Base-by-base conservation (phyloP, 1,140 invertebrate species). In the Druon quercuslanigerum region DNA sequence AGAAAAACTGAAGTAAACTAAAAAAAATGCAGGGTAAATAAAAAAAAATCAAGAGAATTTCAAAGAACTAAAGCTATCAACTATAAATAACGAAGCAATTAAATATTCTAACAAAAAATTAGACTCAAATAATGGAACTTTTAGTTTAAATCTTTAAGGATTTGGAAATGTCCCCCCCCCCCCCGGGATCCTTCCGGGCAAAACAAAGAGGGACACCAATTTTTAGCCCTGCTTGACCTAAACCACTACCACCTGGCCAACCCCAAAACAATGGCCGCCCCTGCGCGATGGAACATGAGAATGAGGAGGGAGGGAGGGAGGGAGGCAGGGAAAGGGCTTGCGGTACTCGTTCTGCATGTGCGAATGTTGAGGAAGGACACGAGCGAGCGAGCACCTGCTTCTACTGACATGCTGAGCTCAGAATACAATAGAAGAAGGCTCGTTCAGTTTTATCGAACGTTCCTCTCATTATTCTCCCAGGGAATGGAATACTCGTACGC, bases 321-420 rank as follows among this genome's bases (percentile, higher is more conserved):
- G 33, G 46, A 46, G 60, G 33, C 1, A 9, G 2, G 8, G 40
- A 46, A 66, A 33, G 60, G 57, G 13, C 20, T 66, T 66, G 33
- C 57, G 57, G 57, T 66, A 66, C 60, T 66, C 25, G 60, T 66
- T 66, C 25, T 66, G 60, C 60, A 66, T 66, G 60, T 66, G 60
- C 60, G 40, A 66, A 66, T 66, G 60, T 66, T 66, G 60, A 66
- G 60, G 60, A 66, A 66, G 60, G 60, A 66, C 60, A 66, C 25
- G 33, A 66, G 33, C 25, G 33, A 66, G 33, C 60, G 40, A 8
- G 9, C 40, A 66, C 60, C 60, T 66, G 60, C 60, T 66, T 66
- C 60, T 40, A 33, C 25, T 66, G 60, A 66, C 60, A 66, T 66
- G 60, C 60, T 66, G 60, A 66, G 60, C 60, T 66, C 60, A 66